Conservation (phyloP, 2,888 invertebrate species). For the Polydrusus tereticollis region DNA sequence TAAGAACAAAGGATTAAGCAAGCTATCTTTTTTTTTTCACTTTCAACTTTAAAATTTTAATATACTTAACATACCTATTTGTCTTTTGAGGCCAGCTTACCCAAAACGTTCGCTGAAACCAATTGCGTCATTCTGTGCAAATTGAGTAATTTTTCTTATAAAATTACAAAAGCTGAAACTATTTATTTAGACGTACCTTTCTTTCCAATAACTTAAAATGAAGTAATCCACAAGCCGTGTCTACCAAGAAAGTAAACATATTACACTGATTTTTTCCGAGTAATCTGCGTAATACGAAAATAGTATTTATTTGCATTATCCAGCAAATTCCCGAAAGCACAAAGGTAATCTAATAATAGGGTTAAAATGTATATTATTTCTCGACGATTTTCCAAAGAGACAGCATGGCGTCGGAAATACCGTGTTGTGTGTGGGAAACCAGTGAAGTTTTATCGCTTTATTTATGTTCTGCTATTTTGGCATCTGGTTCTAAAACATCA, state of each 20-base stretch:
- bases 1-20: too few species aligned
- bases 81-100: too few species aligned
- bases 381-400: constrained; percentile 27
- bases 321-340: constrained; percentile 12
- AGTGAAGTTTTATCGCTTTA: constrained; percentile 36
- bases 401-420: constrained; percentile 37
- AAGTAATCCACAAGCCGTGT: constrained; percentile 17
- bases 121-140: too few species aligned
- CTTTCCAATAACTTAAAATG: constrained; percentile 18
- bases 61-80: too few species aligned
- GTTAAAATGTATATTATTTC: constrained; percentile 6
- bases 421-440: constrained; percentile 24
- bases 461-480: constrained; percentile 39
- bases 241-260: constrained; percentile 36
- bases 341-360: constrained; percentile 29
- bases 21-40: too few species aligned
- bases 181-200: constrained; percentile 17
- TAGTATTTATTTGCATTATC: constrained; percentile 16
- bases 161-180: background rate
- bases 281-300: constrained; percentile 14
- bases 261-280: constrained; percentile 27
- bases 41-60: too few species aligned
- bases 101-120: too few species aligned
- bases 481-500: constrained; percentile 28
- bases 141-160: background rate